Evolutionary conservation across 2,888 invertebrate genomes (phyloP).

Genomic region (Baronia brevicornis): DNA sequence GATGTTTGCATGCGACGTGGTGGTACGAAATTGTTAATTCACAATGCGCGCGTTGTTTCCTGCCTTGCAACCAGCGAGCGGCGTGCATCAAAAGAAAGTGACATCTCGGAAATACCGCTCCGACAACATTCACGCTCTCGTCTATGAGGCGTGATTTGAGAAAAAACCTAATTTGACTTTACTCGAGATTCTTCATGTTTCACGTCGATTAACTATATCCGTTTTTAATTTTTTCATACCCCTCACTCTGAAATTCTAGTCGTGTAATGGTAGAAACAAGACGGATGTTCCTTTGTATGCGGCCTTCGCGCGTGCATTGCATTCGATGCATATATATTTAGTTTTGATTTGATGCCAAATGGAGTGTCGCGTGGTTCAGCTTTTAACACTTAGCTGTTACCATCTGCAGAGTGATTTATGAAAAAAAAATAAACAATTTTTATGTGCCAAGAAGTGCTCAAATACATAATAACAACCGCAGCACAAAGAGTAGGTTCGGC

Average conservation of each 20-base stretch:
- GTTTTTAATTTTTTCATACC: slow-evolving; percentile 35
- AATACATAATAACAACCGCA: slow-evolving; percentile 1
- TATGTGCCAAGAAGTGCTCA: background rate
- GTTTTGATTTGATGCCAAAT: slow-evolving; percentile 29
- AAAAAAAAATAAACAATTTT: background rate
- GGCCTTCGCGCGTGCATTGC: slow-evolving; percentile 57
- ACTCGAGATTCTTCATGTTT: slow-evolving; percentile 32
- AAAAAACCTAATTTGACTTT: slow-evolving; percentile 51
- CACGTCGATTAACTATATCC: slow-evolving; percentile 29
- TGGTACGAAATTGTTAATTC: slow-evolving; percentile 43
- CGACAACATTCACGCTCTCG: slow-evolving; percentile 21
- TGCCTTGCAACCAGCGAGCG: slow-evolving; percentile 1
- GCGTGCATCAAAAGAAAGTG: slow-evolving; percentile 10
- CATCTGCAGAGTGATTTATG: background rate
- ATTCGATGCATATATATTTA: slow-evolving; percentile 33
- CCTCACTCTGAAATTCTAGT: slow-evolving; percentile 45
- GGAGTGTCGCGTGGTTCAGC: too few species aligned
- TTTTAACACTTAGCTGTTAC: too few species aligned
- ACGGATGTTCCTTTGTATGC: slow-evolving; percentile 43
- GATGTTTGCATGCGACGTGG: slow-evolving; percentile 27
- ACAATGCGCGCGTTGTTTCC: slow-evolving; percentile 20
- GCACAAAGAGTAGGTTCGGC: too few species aligned
- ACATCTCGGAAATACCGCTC: slow-evolving; percentile 18
- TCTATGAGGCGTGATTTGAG: slow-evolving; percentile 26
- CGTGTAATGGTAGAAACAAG: slow-evolving; percentile 30